A percentile compares a stretch with the other conserved stretches of the same genome.
Evolutionary conservation across 2,888 invertebrate species (phyloP).

Genomic region (Didymodactylos carnosus): DNA sequence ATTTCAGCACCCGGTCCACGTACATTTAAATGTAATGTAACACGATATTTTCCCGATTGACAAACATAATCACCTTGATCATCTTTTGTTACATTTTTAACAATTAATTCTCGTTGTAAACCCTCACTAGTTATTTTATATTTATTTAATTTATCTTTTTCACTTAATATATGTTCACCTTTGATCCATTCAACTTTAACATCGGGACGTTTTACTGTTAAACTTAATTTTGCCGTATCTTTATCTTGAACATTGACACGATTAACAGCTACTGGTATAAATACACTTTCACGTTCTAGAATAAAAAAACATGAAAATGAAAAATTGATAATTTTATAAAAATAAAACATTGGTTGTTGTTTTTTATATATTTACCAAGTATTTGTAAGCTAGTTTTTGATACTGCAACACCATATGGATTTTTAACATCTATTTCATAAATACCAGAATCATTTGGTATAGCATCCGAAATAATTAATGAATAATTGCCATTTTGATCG

Average conservation of each 20-base stretch:
- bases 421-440: slow-evolving; percentile 6
- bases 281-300: slow-evolving; percentile 2
- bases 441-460: slow-evolving; percentile 6
- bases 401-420: slow-evolving; percentile 8
- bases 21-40: slow-evolving; percentile 6
- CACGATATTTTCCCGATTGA: slow-evolving; percentile 4
- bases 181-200: slow-evolving; percentile 7
- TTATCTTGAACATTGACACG: background rate
- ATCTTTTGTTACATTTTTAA: background rate
- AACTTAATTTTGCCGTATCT: background rate
- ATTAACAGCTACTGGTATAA: background rate
- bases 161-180: background rate
- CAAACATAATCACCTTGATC: slow-evolving; percentile 13
- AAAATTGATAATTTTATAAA: background rate
- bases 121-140: slow-evolving; percentile 8
- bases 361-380: background rate
- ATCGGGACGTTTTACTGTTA: slow-evolving; percentile 1
- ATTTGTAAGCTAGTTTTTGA: background rate
- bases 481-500: slow-evolving; percentile 1
- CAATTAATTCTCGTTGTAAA: slow-evolving; percentile 4
- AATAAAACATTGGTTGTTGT: too few species aligned
- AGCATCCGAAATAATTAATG: background rate
- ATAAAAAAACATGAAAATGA: background rate
- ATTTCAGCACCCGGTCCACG: background rate
- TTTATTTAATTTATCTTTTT: background rate